phyloP scores from a whole-genome alignment of 2,113 vertebrate species.

The Ardeotis arabs region DNA sequence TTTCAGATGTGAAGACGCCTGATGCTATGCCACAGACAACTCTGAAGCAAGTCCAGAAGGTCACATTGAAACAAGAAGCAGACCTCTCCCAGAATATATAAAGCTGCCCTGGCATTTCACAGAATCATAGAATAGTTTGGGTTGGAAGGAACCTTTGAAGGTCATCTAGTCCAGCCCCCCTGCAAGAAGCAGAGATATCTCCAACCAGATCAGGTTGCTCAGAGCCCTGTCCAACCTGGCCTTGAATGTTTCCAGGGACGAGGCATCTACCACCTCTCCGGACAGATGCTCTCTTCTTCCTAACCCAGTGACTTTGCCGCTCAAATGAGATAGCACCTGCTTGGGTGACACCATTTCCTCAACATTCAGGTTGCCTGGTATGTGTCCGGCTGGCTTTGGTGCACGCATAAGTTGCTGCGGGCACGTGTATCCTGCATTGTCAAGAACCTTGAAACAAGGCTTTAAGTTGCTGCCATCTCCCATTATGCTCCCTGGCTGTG shows the following conservation, averaged over 20 bases:
- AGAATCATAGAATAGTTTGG: no score
- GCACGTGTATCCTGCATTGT: background rate
- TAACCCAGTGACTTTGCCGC: background rate
- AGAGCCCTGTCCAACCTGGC: no score
- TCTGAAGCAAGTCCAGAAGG: background rate
- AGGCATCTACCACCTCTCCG: no score
- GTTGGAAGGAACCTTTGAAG: no score
- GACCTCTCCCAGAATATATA: background rate
- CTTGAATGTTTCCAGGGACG: no score
- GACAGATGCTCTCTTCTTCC: background rate
- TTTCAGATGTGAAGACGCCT: background rate
- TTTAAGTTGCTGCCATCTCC: background rate
- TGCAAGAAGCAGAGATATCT: no score
- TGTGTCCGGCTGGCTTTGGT: background rate
- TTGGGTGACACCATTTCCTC: background rate
- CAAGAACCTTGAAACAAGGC: background rate
- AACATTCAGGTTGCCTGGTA: background rate
- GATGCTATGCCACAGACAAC: background rate
- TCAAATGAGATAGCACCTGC: background rate
- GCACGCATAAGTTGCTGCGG: accelerated
- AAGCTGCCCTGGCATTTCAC: background rate
- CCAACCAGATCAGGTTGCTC: no score
- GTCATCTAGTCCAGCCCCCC: no score
- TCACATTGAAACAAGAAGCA: background rate
- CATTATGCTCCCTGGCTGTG: background rate